A percentile compares a stretch with the other conserved stretches of the same genome.
These are phyloP conservation scores for Eilema caniola DNA, from an alignment of 2,888 invertebrate species.

Conservation along the genomic window DNA sequence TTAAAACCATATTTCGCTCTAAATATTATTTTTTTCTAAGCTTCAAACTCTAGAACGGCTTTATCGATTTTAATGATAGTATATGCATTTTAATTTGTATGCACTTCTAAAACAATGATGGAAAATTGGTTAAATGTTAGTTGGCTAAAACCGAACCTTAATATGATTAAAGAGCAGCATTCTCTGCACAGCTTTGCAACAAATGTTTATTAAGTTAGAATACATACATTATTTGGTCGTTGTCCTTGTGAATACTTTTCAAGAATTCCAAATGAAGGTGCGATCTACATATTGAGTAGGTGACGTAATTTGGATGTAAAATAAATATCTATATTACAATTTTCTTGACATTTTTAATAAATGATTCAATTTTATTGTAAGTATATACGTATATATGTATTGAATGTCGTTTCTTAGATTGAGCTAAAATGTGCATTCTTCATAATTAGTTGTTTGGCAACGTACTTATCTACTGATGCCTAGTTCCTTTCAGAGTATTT, in stretches of 20 bases:
- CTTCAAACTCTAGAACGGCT: not conserved
- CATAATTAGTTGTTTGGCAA: too few relatives aligned
- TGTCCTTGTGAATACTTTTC: constrained; percentile 33
- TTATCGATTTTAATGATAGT: not conserved
- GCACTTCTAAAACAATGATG: too few relatives aligned
- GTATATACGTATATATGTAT: too few relatives aligned
- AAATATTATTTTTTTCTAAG: too few relatives aligned
- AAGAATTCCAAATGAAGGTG: constrained; percentile 26
- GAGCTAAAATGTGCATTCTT: too few relatives aligned
- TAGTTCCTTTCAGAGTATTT: too few relatives aligned
- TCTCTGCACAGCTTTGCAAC: not conserved
- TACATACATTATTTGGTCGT: constrained; percentile 31
- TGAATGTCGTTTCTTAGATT: too few relatives aligned
- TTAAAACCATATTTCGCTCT: too few relatives aligned
- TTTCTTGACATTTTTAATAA: constrained; percentile 31
- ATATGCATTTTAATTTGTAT: too few relatives aligned
- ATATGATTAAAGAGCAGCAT: not conserved
- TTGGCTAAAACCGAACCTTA: not conserved
- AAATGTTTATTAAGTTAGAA: constrained; percentile 30
- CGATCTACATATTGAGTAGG: constrained; percentile 31
- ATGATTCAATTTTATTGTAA: not conserved
- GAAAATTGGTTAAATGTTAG: not conserved
- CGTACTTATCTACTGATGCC: too few relatives aligned
- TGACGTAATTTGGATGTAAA: constrained; percentile 39
- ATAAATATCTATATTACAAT: constrained; percentile 30